Base-by-base conservation (phyloP, 2,888 invertebrate genomes). In the Lacanobia oleracea region DNA sequence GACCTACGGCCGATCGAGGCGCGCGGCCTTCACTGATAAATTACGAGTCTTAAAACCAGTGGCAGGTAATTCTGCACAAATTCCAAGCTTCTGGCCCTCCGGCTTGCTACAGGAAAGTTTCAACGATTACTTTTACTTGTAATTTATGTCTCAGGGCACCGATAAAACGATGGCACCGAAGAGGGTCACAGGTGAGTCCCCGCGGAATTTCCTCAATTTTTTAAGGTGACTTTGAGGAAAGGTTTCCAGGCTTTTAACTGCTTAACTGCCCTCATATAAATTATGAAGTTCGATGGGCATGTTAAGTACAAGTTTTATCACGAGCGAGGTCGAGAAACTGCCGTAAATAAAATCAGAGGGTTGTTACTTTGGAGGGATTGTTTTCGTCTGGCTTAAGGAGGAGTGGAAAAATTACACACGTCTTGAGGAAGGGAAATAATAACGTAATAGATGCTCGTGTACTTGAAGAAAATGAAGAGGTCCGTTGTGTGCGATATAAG, bases 51-150 rank as follows among this genome's bases (percentile, higher is more conserved):
- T 96, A 95, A 94, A 96, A 95, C 94, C 95, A 93, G 95, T 96
- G 96, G 96, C 96, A 97, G 96, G 96, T 97, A 96, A 97, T 97
- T 94, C 93, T 91, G 93, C 92, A 92, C 92, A 93, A 95, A 94
- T 94, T 95, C 92, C 92, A 89, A 85, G 90, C 90, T 88, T 87
- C 88, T 91, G 89, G 90, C 91, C 90, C 92, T 91, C 90, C 89
- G 89, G 88, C 90, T 88, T 91, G 90, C 90, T 92, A 89, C 91
- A 90, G 90, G 89, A 93, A 95, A 95, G 92, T 94, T 95, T 93
- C 93, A 93, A 93, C 95, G 94, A 95, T 95, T 95, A 95, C 94
- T 94, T 94, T 93, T 92, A 92, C 92, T 93, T 90, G 92, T 92
- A 95, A 95, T 95, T 95, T 95, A 94, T 95, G 93, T 94, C 89